Base-by-base conservation (phyloP, 2,888 invertebrate species). In the Eupithecia exiguata region DNA sequence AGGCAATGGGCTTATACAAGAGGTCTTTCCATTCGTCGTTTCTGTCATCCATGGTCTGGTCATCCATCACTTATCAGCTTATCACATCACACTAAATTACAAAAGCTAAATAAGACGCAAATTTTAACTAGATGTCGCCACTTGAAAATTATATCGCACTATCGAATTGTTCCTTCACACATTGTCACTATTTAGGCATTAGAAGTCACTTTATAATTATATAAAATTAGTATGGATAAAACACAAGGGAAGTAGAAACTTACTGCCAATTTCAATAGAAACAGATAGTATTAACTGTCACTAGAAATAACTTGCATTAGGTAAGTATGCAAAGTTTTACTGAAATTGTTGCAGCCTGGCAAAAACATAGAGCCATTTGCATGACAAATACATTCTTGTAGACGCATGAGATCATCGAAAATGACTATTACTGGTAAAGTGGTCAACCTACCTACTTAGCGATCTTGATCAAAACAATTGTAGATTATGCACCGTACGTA, bases 361-460 rank as follows among this genome's bases (percentile, higher is more conserved):
- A 21, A 25, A n/a, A 9, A n/a, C 49, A 49, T 21, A 12, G 25
- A 58, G 58, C 25, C 14, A 58, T 58, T 58, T 58, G 58, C 25
- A 58, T 58, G 58, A 58, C 25, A 58, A 14, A 25, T 58, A 12
- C 12, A 25, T 25, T 14, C 10, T 58, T 21, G 53, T 1, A 53
- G 21, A 21, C 21, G 25, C 25, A 58, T 58, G 58, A 58, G 21
- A 58, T 58, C 58, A 58, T 58, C 58, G 25, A 25, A 25, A 25
- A 58, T 58, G 58, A 58, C 58, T 49, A 53, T 21, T 53, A 53
- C 21, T 25, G 58, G 58, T 53, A 12, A 53, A 53, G 49, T 53
- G 0, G 21, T 21, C n/a, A 53, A 10, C 49, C 0, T 53, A 21
- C 18, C 10, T 5, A n/a, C n/a, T 0, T 53, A 21, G 6, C 7